Evolutionary conservation across 2,113 vertebrate genomes (phyloP), one percentile per base, ranked within the genome.

Genomic region (Labrus mixtus): DNA sequence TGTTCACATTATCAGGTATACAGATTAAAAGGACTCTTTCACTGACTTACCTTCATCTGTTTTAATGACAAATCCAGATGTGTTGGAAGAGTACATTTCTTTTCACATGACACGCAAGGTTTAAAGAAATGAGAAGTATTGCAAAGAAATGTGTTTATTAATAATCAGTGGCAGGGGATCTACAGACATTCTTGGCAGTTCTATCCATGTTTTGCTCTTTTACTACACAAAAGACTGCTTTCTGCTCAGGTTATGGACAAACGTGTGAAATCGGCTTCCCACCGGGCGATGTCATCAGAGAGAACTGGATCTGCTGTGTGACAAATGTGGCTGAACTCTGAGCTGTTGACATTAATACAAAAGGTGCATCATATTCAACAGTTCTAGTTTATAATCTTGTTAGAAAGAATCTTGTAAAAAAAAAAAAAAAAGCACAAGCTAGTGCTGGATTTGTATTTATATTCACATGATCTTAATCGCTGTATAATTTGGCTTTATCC

Each of bases 351-450:
- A 46, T 15, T 19, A 12, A 45, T 45, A 67, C 15, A 23, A n/a
- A 68, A 12, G 16, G 41, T 36, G 20, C 1, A 0, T n/a, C 8
- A 59, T 57, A 25, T 61, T 81, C 11, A 59, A 43, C 4, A 22
- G 12, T 73, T 20, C 53, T 57, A 10, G 7, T 63, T 73, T 13
- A 65, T 65, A 73, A 68, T 39, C 9, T 63, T 66, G 64, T 75
- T 45, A 59, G 73, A 60, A 61, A 68, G 58, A 61, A 19, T 45
- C 8, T 73, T 60, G 41, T 37, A 46, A 2, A 39, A 29, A 73
- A 71, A 50, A 33, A 23, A 46, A 2, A 39, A 29, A 73, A 71
- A 50, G 58, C 1, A 37, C 54, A 15, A 69, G 9, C 29, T 48
- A 11, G 8, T 41, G 12, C 17, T 22, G 9, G 37, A 7, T 62